Evolutionary conservation across 2,113 vertebrate genomes (phyloP).

Genomic region (zebrafish (Danio rerio)): DNA sequence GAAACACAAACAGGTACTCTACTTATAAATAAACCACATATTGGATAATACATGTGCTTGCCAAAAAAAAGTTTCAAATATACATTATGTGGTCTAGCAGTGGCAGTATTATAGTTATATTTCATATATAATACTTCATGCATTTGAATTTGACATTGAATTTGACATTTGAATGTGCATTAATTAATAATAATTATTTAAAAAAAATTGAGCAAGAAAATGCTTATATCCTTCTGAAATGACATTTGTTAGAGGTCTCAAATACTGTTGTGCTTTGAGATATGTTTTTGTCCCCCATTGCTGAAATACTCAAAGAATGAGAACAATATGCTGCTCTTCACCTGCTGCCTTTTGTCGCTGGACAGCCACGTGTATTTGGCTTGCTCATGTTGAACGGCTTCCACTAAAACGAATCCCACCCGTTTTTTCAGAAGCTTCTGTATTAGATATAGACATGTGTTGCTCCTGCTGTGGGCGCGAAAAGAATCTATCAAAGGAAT

Average conservation of each 20-base stretch:
- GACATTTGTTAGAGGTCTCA: background rate
- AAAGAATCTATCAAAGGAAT: slow-evolving; percentile 32
- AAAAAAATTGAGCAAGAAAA: background rate
- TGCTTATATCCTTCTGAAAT: background rate
- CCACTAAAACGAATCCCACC: slow-evolving; percentile 26
- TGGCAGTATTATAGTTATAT: too few relatives aligned
- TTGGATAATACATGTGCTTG: too few relatives aligned
- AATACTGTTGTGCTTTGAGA: background rate
- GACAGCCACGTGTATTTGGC: background rate
- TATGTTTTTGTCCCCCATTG: background rate
- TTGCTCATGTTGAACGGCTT: background rate
- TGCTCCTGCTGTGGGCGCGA: slow-evolving; percentile 11
- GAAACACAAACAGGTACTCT: too few relatives aligned
- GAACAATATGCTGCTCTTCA: background rate
- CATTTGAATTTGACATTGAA: too few relatives aligned
- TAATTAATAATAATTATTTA: background rate
- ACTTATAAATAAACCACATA: too few relatives aligned
- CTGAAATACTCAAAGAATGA: background rate
- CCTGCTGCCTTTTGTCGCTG: background rate
- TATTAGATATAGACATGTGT: slow-evolving; percentile 39
- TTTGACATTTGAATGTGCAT: too few relatives aligned
- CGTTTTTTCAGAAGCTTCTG: background rate
- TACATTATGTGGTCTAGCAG: too few relatives aligned
- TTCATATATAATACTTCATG: too few relatives aligned
- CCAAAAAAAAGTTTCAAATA: too few relatives aligned